A percentile compares a stretch with the other conserved stretches of the same genome.
phyloP scores from a whole-genome alignment of 1,140 invertebrate species.

The Penaeus vannamei region DNA sequence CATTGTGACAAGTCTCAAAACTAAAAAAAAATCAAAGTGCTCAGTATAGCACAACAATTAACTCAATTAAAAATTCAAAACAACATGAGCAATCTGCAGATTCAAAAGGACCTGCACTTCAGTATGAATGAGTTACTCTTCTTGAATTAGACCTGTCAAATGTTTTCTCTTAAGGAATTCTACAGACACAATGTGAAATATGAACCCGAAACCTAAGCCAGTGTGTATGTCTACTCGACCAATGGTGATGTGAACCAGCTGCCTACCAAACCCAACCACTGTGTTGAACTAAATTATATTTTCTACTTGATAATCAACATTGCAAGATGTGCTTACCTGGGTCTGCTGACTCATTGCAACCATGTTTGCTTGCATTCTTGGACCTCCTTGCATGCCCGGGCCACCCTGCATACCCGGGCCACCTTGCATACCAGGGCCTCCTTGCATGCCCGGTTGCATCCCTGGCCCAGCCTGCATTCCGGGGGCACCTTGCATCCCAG shows the following conservation, averaged over 20 bases:
- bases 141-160: no score
- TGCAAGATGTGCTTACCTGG: conserved; percentile 40
- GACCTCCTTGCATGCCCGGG: conserved; percentile 32
- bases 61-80: no score
- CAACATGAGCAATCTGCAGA: no score
- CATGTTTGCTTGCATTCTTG: conserved; percentile 63
- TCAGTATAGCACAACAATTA: no score
- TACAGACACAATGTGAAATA: no score
- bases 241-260: background rate
- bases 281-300: no score
- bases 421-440: conserved; percentile 50
- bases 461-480: conserved; percentile 49
- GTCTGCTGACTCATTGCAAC: conserved; percentile 54
- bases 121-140: no score
- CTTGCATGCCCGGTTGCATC: conserved; percentile 57
- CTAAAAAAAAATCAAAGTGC: no score
- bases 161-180: no score
- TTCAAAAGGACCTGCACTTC: no score
- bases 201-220: no score
- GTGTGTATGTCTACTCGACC: background rate
- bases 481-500: conserved; percentile 53
- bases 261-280: background rate
- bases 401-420: conserved; percentile 36
- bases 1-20: no score
- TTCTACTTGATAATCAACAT: background rate